phyloP scores from a whole-genome alignment of 1,140 invertebrate species.

The Danaus melanippus region DNA sequence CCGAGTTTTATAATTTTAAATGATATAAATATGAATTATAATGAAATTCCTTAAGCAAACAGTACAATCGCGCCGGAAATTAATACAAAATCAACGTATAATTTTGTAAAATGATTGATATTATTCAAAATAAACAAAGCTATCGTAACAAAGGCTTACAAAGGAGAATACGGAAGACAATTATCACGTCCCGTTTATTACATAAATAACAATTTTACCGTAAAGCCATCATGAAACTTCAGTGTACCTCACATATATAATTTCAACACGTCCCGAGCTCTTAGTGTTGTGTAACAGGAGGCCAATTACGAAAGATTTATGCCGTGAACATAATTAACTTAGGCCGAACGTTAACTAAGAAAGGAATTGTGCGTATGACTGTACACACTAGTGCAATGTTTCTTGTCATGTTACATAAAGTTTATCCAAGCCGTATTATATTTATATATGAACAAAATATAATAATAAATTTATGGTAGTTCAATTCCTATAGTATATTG shows the following conservation, averaged over 20 bases:
- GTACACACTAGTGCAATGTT: slow-evolving; percentile 26
- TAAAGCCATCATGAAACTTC: slow-evolving; percentile 57
- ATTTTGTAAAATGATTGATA: slow-evolving; percentile 10
- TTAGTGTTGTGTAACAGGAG: slow-evolving; percentile 69
- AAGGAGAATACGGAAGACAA: slow-evolving; percentile 19
- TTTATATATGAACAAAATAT: no score
- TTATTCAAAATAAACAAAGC: slow-evolving; percentile 11
- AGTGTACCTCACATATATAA: slow-evolving; percentile 64
- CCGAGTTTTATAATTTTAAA: no score
- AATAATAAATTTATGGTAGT: no score
- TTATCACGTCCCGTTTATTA: slow-evolving; percentile 39
- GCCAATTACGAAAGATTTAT: slow-evolving; percentile 72
- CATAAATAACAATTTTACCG: slow-evolving; percentile 50
- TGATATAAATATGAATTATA: no score
- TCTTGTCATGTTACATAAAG: slow-evolving; percentile 2
- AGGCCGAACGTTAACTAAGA: slow-evolving; percentile 65
- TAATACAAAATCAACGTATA: background rate
- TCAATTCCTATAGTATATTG: no score
- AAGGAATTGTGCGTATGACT: slow-evolving; percentile 43
- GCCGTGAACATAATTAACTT: slow-evolving; percentile 69
- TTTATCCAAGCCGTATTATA: no score
- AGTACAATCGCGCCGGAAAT: no score
- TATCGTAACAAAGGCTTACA: slow-evolving; percentile 13
- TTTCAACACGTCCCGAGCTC: slow-evolving; percentile 66
- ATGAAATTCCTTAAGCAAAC: no score